These are phyloP conservation scores for Sclerodermus sp. DNA, from an alignment of 2,888 invertebrate species.

Conservation along the genomic window DNA sequence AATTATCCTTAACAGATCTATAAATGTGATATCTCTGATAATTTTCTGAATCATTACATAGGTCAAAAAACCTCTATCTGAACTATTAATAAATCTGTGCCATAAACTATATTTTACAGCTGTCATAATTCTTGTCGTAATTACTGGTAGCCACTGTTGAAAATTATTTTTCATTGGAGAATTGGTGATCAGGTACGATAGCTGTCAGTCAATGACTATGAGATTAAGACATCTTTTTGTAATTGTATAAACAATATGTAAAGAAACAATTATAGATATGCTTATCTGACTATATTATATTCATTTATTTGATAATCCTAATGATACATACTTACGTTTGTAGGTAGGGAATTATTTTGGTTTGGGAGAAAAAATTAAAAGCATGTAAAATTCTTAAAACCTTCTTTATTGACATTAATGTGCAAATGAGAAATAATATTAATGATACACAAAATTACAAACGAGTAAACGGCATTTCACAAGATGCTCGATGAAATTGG, in stretches of 20 bases:
- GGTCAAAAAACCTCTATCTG: background rate
- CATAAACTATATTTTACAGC: slow-evolving; percentile 40
- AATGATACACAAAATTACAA: slow-evolving; percentile 22
- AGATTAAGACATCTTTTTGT: slow-evolving; percentile 34
- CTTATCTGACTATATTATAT: slow-evolving; percentile 22
- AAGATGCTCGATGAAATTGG: no score
- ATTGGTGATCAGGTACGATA: background rate
- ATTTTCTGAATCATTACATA: no score
- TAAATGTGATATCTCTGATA: no score
- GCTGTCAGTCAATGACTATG: slow-evolving; percentile 17
- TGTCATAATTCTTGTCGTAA: slow-evolving; percentile 26
- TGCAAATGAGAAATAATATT: slow-evolving; percentile 40
- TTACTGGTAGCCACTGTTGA: background rate
- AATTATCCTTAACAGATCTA: no score
- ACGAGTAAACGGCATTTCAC: no score
- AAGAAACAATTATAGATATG: slow-evolving; percentile 34
- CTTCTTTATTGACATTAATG: slow-evolving; percentile 46
- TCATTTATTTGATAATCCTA: slow-evolving; percentile 13
- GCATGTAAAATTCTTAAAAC: slow-evolving; percentile 34
- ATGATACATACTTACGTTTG: no score
- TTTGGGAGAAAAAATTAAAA: slow-evolving; percentile 15
- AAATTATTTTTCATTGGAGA: background rate
- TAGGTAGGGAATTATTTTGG: no score
- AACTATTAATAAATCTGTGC: slow-evolving; percentile 41
- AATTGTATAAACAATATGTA: slow-evolving; percentile 39